A percentile compares a stretch with the other conserved stretches of the same genome.
These are phyloP conservation scores for Bovichtus variegatus DNA, from an alignment of 2,797 vertebrate genomes.

Conservation along the genomic window DNA sequence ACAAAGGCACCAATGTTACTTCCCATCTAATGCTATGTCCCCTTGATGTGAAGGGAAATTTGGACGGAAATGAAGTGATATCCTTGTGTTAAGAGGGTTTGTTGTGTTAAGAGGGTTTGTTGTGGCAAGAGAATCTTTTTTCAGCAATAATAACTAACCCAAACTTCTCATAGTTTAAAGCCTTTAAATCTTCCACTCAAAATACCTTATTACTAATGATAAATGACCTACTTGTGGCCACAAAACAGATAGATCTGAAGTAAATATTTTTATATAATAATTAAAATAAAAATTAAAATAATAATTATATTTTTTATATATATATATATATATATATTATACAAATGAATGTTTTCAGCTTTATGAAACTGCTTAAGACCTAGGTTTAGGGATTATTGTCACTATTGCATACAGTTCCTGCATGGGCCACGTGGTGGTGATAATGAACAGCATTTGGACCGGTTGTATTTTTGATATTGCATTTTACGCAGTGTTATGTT, in stretches of 20 bases:
- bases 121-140: no score
- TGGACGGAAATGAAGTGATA: constrained; percentile 18
- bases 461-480: not conserved
- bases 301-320: no score
- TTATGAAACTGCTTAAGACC: not conserved
- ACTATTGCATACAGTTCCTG: constrained; percentile 32
- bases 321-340: no score
- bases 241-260: not conserved
- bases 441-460: constrained; percentile 27
- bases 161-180: not conserved
- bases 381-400: not conserved
- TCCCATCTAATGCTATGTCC: not conserved
- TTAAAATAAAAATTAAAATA: no score
- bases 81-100: constrained; percentile 12
- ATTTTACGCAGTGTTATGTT: not conserved
- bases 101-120: constrained; percentile 44
- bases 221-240: not conserved
- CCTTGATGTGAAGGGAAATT: constrained; percentile 13
- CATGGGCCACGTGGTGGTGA: constrained; percentile 74
- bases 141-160: not conserved
- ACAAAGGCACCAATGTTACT: not conserved
- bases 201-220: not conserved
- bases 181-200: not conserved
- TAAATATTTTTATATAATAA: no score
- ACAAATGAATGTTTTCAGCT: not conserved